Evolutionary conservation across 1,140 invertebrate genomes (phyloP).

Genomic region (Phocides pigmalion): DNA sequence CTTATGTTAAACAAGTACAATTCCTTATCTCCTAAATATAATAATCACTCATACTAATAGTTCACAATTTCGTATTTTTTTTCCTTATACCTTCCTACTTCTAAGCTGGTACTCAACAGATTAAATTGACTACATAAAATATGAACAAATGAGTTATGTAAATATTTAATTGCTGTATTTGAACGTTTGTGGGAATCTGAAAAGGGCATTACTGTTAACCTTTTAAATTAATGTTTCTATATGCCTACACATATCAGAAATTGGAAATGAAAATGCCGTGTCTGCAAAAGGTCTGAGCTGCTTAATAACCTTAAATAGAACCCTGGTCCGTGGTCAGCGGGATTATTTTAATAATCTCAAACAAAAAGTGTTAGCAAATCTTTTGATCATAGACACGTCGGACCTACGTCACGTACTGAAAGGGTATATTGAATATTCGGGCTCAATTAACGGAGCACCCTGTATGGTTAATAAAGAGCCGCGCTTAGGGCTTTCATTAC

Average conservation of each 20-base stretch:
- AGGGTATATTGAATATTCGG: constrained; percentile 67
- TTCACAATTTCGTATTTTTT: no score
- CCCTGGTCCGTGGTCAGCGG: constrained; percentile 22
- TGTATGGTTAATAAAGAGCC: constrained; percentile 77
- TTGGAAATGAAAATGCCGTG: not conserved
- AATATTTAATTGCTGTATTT: no score
- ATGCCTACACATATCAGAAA: not conserved
- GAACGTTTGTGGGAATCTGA: no score
- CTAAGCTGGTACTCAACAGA: no score
- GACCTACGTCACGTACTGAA: constrained; percentile 70
- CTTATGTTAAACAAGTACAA: no score
- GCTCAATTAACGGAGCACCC: constrained; percentile 74
- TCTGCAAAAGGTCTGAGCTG: not conserved
- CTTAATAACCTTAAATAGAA: constrained; percentile 20
- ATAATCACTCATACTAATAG: no score
- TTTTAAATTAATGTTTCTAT: no score
- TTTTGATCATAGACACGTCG: constrained; percentile 53
- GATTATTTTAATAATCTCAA: constrained; percentile 37
- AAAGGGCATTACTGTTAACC: no score
- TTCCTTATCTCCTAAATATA: no score
- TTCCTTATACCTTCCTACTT: no score
- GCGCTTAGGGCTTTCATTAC: constrained; percentile 76
- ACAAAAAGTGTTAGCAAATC: constrained; percentile 55
- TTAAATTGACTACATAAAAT: no score
- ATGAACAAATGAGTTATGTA: no score